These are phyloP conservation scores for Oryzias curvinotus DNA, from an alignment of 2,113 vertebrate species.

Conservation along the genomic window DNA sequence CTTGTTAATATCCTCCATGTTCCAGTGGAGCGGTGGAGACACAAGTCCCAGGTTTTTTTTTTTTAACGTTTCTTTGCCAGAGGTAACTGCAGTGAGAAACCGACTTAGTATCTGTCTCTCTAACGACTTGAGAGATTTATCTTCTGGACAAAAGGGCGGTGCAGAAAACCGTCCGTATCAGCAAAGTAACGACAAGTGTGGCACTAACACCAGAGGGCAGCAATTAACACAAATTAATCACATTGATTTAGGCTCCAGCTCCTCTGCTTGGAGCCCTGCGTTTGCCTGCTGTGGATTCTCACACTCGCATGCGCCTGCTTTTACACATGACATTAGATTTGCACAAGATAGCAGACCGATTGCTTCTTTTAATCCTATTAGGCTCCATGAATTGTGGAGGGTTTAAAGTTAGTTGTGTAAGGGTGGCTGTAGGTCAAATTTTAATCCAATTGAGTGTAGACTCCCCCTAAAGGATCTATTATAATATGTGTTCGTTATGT, in stretches of 20 bases:
- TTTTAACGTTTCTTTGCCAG: not conserved
- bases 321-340: conserved; percentile 9
- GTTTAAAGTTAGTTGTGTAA: not conserved
- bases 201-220: conserved; percentile 60
- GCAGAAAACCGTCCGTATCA: conserved; percentile 55
- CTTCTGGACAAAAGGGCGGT: conserved; percentile 36
- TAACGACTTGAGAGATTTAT: conserved; percentile 62
- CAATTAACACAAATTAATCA: conserved; percentile 73
- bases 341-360: conserved; percentile 8
- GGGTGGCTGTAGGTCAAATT: not conserved
- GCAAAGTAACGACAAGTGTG: conserved; percentile 53
- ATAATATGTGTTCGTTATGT: not conserved
- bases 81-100: conserved; percentile 41
- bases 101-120: conserved; percentile 47
- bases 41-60: not conserved
- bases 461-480: not conserved
- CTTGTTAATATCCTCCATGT: conserved; percentile 48
- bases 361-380: conserved; percentile 5
- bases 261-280: conserved; percentile 27
- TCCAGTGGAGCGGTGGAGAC: conserved; percentile 9
- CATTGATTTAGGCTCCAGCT: conserved; percentile 57
- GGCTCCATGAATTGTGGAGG: not conserved
- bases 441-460: not conserved
- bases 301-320: conserved; percentile 4
- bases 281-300: conserved; percentile 19